Evolutionary conservation across 2,888 invertebrate species (phyloP).

Genomic region (Heliconius cydno): DNA sequence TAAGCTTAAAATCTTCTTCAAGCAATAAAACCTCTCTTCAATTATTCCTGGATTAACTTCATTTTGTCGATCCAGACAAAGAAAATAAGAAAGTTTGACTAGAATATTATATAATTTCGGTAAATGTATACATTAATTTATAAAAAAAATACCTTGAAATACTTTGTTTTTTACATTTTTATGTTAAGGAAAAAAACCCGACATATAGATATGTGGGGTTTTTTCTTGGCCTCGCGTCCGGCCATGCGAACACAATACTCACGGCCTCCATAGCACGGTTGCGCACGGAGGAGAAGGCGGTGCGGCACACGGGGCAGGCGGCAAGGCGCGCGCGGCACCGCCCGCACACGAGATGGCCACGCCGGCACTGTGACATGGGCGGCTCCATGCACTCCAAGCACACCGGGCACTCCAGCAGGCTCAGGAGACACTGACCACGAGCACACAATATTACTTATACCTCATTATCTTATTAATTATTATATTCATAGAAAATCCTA

Average conservation of each 20-base stretch:
- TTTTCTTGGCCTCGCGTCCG: too few species aligned
- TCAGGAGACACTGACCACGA: constrained; percentile 65
- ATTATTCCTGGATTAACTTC: too few species aligned
- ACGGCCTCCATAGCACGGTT: constrained; percentile 83
- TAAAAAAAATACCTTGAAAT: too few species aligned
- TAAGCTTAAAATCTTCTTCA: too few species aligned
- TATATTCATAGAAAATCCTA: too few species aligned
- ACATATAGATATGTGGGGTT: too few species aligned
- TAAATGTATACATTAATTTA: background rate
- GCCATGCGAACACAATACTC: constrained; percentile 41
- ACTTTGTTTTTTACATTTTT: too few species aligned
- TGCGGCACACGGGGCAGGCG: constrained; percentile 85
- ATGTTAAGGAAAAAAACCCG: too few species aligned
- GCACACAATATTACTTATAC: background rate
- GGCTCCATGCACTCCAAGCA: constrained; percentile 85
- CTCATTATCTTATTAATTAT: background rate
- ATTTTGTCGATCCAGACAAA: too few species aligned
- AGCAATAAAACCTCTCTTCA: too few species aligned
- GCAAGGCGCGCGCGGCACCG: constrained; percentile 82
- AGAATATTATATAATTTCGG: background rate
- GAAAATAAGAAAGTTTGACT: too few species aligned
- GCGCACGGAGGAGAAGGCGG: constrained; percentile 76
- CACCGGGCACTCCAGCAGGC: constrained; percentile 85
- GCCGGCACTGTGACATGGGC: constrained; percentile 85
- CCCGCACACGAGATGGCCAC: constrained; percentile 85